Base-by-base conservation (phyloP, 1,140 invertebrate genomes). In the Philopotamus ludificatus region DNA sequence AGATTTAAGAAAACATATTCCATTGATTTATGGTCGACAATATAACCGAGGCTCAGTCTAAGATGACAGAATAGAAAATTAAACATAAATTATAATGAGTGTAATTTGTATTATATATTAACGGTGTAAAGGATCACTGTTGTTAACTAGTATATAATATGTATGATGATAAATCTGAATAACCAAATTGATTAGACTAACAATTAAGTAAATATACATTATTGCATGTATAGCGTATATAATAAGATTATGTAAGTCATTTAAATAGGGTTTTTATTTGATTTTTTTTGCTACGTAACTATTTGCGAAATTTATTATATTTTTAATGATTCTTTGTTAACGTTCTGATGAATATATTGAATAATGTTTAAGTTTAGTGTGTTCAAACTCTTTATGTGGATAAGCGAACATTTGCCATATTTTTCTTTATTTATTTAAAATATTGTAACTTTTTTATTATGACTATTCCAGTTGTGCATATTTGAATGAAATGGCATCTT, bases 181-280 rank as follows among this genome's bases (percentile, higher is more conserved):
- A 65, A 65, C 63, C 63, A 65, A 65, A 65, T 49, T 55, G 58
- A 57, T 65, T 54, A 47, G 8, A 23, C 63, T 65, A 65, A 65
- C 54, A 57, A 42, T 50, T 65, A 54, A 57, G 57, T 49, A 57
- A 47, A 53, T 41, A 23, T 64, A 18, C 45, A 64, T 22, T 34
- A 26, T 55, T 12, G n/a, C 23, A 16, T 55, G 51, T 55, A 55
- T 55, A 55, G 28, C 23, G 16, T 3, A 34, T 26, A 10, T 20
- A 42, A n/a, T n/a, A n/a, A n/a, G n/a, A n/a, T n/a, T n/a, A n/a
- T n/a, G n/a, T n/a, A n/a, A n/a, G n/a, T n/a, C n/a, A n/a, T n/a
- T n/a, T n/a, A n/a, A n/a, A n/a, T 34, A 34, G 15, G 41, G 20
- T 25, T 12, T 34, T 18, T 54, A 25, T 54, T 54, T 54, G 41